Conservation (phyloP, 2,113 vertebrate species). For the Cephalophus harveyi region DNA sequence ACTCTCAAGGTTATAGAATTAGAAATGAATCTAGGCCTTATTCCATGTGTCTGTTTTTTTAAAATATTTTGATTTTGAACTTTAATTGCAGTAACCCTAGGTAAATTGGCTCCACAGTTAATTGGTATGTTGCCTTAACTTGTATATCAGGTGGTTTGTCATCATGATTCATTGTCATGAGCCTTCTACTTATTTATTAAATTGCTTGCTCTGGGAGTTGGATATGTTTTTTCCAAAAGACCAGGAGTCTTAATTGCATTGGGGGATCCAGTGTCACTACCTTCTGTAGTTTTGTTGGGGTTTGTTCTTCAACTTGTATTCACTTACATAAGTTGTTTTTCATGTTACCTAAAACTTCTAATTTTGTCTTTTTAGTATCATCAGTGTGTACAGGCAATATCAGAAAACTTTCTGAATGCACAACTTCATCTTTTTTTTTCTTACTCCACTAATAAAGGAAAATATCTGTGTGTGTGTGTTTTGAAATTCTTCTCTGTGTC, state of each 20-base stretch:
- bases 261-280: background rate
- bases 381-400: background rate
- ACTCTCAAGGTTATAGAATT: background rate
- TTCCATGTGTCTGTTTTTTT: background rate
- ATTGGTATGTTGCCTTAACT: slow-evolving; percentile 65
- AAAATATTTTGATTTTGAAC: slow-evolving; percentile 30
- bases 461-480: background rate
- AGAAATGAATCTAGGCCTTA: slow-evolving; percentile 7
- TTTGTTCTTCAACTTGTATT: slow-evolving; percentile 2
- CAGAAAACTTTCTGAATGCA: background rate
- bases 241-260: background rate
- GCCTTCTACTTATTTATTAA: slow-evolving; percentile 34
- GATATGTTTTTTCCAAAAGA: slow-evolving; percentile 38
- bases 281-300: slow-evolving; percentile 25
- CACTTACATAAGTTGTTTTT: background rate
- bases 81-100: slow-evolving; percentile 47
- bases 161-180: background rate
- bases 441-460: background rate
- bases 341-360: background rate
- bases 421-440: background rate
- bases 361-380: background rate
- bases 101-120: slow-evolving; percentile 55
- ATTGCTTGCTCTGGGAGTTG: slow-evolving; percentile 66
- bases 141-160: slow-evolving; percentile 50
- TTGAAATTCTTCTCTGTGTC: background rate